Percentiles rank a stretch among this genome's conserved stretches.
Conservation (phyloP, 2,113 vertebrate species). For the Corythornis vintsioides region DNA sequence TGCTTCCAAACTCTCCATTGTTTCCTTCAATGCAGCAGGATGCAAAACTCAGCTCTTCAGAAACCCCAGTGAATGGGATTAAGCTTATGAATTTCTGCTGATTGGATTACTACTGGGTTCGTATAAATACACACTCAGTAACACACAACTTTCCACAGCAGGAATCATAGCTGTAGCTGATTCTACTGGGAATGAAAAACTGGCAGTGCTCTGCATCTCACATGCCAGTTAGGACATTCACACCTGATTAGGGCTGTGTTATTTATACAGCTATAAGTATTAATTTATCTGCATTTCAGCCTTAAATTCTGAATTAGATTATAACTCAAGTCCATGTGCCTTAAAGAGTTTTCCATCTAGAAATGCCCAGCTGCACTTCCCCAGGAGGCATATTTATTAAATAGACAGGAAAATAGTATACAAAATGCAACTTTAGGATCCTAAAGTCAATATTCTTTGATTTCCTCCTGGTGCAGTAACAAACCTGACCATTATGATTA, state of each 20-base stretch:
- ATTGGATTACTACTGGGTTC: not conserved
- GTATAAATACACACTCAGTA: not conserved
- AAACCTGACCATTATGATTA: not conserved
- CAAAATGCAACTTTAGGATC: not conserved
- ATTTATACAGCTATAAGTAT: slow-evolving; percentile 29
- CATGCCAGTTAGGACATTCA: not conserved
- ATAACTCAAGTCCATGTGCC: not conserved
- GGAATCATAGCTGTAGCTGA: not conserved
- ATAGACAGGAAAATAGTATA: not conserved
- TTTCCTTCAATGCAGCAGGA: not conserved
- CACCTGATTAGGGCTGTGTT: not conserved
- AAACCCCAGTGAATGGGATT: not conserved
- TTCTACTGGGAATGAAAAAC: slow-evolving; percentile 23
- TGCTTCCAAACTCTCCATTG: not conserved
- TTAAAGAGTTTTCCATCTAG: not conserved
- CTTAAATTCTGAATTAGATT: slow-evolving; percentile 20
- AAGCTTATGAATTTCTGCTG: not conserved
- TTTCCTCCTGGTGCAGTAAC: not conserved
- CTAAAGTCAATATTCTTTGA: not conserved
- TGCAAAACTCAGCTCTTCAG: not conserved
- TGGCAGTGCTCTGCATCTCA: not conserved
- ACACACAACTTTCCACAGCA: not conserved
- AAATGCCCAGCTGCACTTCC: slow-evolving; percentile 6
- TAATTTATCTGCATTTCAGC: not conserved
- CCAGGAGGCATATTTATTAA: not conserved